Conservation (phyloP, 2,888 invertebrate species). For the Silvanus unidentatus region DNA sequence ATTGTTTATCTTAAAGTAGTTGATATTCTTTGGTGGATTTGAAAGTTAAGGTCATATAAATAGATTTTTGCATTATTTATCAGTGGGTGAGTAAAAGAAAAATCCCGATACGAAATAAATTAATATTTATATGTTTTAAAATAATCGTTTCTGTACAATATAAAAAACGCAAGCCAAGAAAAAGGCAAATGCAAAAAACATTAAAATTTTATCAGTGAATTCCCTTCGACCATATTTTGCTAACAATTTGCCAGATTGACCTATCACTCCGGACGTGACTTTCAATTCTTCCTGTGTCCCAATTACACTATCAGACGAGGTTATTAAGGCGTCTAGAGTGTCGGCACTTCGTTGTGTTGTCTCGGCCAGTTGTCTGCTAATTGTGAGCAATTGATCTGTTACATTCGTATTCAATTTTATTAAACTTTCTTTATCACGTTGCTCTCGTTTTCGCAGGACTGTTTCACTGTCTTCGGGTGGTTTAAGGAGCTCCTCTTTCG, state of each 20-base stretch:
- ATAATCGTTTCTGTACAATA: constrained; percentile 84
- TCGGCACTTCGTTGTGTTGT: constrained; percentile 83
- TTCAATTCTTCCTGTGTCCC: constrained; percentile 78
- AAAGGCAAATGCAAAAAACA: constrained; percentile 80
- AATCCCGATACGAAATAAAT: too few relatives aligned
- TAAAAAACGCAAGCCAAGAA: constrained; percentile 88
- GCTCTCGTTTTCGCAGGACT: constrained; percentile 55
- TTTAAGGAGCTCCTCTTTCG: constrained; percentile 64
- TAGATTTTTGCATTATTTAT: too few relatives aligned
- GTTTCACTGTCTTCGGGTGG: constrained; percentile 51
- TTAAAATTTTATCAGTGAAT: constrained; percentile 89
- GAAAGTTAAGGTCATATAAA: too few relatives aligned
- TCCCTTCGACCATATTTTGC: constrained; percentile 93
- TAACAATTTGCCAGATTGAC: constrained; percentile 83
- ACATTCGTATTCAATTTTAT: constrained; percentile 69
- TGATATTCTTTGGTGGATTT: too few relatives aligned
- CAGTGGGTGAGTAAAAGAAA: too few relatives aligned
- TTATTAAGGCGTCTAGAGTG: constrained; percentile 71
- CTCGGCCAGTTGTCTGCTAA: constrained; percentile 79
- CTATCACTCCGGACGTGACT: constrained; percentile 79
- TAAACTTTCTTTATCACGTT: constrained; percentile 60
- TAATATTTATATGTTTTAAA: constrained; percentile 45
- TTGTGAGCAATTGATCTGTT: constrained; percentile 77
- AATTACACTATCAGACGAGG: constrained; percentile 62
- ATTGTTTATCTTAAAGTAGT: too few relatives aligned